These are phyloP conservation scores for Cyanistes caeruleus DNA, from an alignment of 2,113 vertebrate species.

Conservation along the genomic window DNA sequence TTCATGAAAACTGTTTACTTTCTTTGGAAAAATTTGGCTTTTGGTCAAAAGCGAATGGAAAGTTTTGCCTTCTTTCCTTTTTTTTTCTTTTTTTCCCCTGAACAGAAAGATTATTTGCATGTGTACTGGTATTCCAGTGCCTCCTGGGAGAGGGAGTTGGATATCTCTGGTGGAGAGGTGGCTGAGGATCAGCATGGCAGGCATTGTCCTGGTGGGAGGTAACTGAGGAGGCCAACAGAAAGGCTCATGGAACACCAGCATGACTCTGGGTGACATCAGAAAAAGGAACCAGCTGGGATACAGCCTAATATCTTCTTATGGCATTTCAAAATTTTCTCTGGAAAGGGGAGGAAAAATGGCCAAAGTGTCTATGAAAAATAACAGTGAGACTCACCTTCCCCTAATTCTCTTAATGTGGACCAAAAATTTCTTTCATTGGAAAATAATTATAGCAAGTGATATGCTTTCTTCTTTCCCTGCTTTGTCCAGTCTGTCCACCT, in stretches of 20 bases:
- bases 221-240: background rate
- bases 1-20: constrained; percentile 22
- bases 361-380: background rate
- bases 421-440: background rate
- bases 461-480: background rate
- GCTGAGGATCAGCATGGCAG: too few species aligned
- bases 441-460: background rate
- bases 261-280: background rate
- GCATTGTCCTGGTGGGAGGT: too few species aligned
- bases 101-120: background rate
- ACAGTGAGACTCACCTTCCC: background rate
- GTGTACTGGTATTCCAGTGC: background rate
- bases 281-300: background rate
- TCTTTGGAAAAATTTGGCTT: constrained; percentile 10
- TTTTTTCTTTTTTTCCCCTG: background rate
- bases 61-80: background rate
- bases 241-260: background rate
- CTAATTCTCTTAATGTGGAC: background rate
- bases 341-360: background rate
- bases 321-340: background rate
- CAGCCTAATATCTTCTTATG: background rate
- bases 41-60: background rate
- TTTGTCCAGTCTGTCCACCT: background rate
- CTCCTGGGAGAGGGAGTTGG: background rate
- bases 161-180: background rate